Conservation (phyloP, 1,140 invertebrate genomes). For the Microplitis mediator region DNA sequence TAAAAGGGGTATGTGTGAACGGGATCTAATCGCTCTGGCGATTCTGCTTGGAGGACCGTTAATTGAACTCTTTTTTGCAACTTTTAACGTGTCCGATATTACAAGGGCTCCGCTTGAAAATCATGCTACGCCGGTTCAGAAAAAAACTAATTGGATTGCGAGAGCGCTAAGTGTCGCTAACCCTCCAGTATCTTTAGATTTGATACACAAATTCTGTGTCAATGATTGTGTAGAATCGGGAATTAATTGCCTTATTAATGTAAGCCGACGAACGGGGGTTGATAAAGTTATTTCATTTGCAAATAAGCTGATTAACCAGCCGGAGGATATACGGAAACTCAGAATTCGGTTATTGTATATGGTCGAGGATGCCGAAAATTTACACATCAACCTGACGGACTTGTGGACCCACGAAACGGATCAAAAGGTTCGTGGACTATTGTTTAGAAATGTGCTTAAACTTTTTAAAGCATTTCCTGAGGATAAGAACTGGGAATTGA, state of each 20-base stretch:
- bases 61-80: constrained; percentile 33
- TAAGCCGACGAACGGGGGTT: background rate
- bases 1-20: background rate
- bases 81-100: too few species aligned
- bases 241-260: too few species aligned
- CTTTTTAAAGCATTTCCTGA: constrained; percentile 35
- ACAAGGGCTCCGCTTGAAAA: constrained; percentile 14
- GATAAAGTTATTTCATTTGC: too few species aligned
- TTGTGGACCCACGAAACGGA: constrained; percentile 38
- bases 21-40: constrained; percentile 23
- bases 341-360: too few species aligned
- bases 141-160: background rate
- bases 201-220: constrained; percentile 34
- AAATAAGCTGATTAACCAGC: too few species aligned
- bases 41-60: constrained; percentile 34
- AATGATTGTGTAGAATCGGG: too few species aligned
- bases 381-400: constrained; percentile 19
- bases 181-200: constrained; percentile 37
- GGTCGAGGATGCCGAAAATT: constrained; percentile 25
- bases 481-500: constrained; percentile 31
- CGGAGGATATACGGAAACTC: too few species aligned
- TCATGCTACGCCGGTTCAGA: background rate
- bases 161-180: constrained; percentile 18
- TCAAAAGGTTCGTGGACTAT: constrained; percentile 40
- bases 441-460: constrained; percentile 26